These are phyloP conservation scores for Erethizon dorsatum DNA, from an alignment of 2,797 vertebrate species.

Conservation along the genomic window DNA sequence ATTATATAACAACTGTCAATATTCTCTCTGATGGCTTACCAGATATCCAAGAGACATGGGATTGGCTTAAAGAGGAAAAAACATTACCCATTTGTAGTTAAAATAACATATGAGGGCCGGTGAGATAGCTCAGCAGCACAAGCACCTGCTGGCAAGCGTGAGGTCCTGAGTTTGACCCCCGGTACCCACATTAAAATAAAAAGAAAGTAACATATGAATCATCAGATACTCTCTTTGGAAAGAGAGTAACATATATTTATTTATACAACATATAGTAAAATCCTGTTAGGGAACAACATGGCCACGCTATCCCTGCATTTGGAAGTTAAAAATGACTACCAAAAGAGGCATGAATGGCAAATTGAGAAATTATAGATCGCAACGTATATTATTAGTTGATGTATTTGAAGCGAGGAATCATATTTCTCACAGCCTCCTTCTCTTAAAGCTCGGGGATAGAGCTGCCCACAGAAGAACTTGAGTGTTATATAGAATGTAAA, in stretches of 20 bases:
- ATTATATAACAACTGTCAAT: background rate
- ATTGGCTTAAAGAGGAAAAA: background rate
- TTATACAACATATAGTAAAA: background rate
- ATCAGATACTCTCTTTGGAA: background rate
- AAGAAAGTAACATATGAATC: background rate
- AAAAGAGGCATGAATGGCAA: background rate
- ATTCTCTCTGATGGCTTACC: background rate
- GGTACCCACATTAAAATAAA: no score
- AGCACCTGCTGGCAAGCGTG: no score
- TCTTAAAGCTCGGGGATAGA: background rate
- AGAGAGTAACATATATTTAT: background rate
- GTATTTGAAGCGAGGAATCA: background rate
- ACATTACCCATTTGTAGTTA: background rate
- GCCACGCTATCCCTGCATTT: background rate
- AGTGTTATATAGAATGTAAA: background rate
- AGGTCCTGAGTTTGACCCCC: no score
- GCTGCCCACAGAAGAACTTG: background rate
- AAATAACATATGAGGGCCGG: background rate
- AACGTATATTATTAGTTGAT: background rate
- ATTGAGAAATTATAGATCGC: background rate
- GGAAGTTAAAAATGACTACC: background rate
- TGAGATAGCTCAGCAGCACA: no score
- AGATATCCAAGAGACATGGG: background rate
- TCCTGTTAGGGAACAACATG: background rate
- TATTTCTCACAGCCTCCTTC: background rate